A percentile compares a stretch with the other conserved stretches of the same genome.
phyloP scores from a whole-genome alignment of 2,113 vertebrate genomes.

The Ramphastos sulfuratus region DNA sequence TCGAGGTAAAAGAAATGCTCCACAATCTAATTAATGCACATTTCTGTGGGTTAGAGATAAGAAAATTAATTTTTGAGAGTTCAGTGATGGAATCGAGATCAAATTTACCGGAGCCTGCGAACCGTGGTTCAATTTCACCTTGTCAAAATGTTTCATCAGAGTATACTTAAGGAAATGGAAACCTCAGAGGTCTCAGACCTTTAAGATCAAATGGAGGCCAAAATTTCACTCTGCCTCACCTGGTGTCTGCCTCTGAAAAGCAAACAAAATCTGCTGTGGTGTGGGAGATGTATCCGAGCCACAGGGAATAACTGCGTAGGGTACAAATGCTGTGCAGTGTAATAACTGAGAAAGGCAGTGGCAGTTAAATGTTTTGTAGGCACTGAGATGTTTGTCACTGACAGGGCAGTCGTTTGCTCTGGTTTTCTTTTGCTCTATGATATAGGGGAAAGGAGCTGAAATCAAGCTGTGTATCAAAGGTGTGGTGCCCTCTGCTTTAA shows the following conservation, averaged over 20 bases:
- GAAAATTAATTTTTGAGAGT: constrained; percentile 62
- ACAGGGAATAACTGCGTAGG: neutral
- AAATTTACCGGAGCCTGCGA: constrained; percentile 24
- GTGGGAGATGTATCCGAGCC: neutral
- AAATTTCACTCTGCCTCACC: neutral
- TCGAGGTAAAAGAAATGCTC: neutral
- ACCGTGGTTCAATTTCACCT: neutral
- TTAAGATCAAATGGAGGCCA: neutral
- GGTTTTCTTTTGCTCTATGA: neutral
- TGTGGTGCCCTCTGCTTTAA: neutral
- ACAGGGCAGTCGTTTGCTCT: neutral
- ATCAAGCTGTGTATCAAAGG: neutral
- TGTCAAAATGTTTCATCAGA: constrained; percentile 28
- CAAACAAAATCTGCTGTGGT: neutral
- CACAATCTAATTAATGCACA: constrained; percentile 38
- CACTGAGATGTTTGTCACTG: neutral
- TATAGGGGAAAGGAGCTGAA: neutral
- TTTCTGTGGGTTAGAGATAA: constrained; percentile 69
- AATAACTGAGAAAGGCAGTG: neutral
- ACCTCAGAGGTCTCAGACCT: constrained; percentile 32
- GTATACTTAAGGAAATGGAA: constrained; percentile 34
- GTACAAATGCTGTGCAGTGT: neutral
- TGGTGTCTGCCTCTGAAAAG: neutral
- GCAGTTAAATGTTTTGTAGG: neutral
- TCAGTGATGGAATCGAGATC: constrained; percentile 34